Evolutionary conservation across 2,113 vertebrate species (phyloP), one percentile per base, ranked within the genome.

Genomic region (Catharus minimus): DNA sequence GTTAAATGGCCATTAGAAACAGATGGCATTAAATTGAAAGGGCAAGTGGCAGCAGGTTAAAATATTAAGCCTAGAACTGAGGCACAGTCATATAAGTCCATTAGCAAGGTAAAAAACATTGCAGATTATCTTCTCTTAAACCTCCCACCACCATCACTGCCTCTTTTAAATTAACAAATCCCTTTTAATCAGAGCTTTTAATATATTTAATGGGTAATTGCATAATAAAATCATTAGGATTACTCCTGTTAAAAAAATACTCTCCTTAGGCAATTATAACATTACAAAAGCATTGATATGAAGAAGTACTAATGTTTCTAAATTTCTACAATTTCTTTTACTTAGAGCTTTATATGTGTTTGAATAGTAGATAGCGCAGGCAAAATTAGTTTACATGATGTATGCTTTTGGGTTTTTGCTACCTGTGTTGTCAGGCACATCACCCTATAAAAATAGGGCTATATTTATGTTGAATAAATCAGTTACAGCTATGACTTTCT

Each of bases 1-100:
- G 96, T 97, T 97, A 97, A 97, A 96, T 95, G 93, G 94, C 96
- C 95, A 96, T 96, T 98, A 97, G 93, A 96, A 96, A 93, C 93
- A 97, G 94, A 95, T 95, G 91, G 96, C 81, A 90, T 89, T 92
- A 95, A 94, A 85, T 80, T 92, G 89, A 95, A 95, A 96, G 85
- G 73, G 84, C 85, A 92, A 91, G 81, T 89, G 79, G 88, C 74
- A 94, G 66, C 90, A 86, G 80, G 73, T 91, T 93, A 92, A 94
- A 88, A 84, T 93, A 94, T 90, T 88, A 88, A 96, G 87, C 66
- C 71, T 88, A 86, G 79, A 87, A 77, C 89, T 75, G 30, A 95
- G 92, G 58, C 83, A 94, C 78, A 94, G 65, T 79, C 74, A 81
- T 86, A 61, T 85, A 95, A 96, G 43, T 95, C 96, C 97, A 97